phyloP scores from a whole-genome alignment of 2,113 vertebrate species.

The Pseudopodoces humilis region DNA sequence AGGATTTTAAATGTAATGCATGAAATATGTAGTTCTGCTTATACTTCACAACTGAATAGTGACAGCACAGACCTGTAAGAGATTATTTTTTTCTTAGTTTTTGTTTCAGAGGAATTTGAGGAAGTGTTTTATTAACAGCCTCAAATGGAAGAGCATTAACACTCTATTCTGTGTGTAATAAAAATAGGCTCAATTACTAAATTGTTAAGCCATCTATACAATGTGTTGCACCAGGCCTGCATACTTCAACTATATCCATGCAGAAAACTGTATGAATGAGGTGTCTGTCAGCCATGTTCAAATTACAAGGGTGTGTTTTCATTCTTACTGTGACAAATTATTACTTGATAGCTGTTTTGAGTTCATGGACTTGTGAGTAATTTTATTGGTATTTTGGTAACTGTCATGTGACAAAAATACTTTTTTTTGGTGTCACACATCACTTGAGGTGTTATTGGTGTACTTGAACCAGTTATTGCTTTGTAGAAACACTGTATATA shows the following conservation, averaged over 20 bases:
- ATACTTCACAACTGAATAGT: background rate
- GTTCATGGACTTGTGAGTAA: background rate
- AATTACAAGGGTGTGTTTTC: background rate
- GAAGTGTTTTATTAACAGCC: background rate
- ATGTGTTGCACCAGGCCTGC: background rate
- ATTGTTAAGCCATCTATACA: background rate
- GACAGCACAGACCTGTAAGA: background rate
- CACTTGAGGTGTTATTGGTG: background rate
- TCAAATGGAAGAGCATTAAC: background rate
- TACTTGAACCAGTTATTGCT: background rate
- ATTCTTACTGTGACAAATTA: background rate
- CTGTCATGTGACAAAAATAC: background rate
- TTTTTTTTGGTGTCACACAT: background rate
- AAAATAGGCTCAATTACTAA: background rate
- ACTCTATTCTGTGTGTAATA: background rate
- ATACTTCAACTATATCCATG: background rate
- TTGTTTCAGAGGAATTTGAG: background rate
- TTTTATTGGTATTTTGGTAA: background rate
- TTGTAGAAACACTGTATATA: background rate
- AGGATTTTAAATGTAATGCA: background rate
- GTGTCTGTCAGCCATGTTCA: background rate
- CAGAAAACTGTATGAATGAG: background rate
- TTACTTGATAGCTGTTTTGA: background rate
- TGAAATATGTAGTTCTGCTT: background rate
- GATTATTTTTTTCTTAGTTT: background rate